Base-by-base conservation (phyloP, 2,797 vertebrate species). In the Enteromius argenteus region DNA sequence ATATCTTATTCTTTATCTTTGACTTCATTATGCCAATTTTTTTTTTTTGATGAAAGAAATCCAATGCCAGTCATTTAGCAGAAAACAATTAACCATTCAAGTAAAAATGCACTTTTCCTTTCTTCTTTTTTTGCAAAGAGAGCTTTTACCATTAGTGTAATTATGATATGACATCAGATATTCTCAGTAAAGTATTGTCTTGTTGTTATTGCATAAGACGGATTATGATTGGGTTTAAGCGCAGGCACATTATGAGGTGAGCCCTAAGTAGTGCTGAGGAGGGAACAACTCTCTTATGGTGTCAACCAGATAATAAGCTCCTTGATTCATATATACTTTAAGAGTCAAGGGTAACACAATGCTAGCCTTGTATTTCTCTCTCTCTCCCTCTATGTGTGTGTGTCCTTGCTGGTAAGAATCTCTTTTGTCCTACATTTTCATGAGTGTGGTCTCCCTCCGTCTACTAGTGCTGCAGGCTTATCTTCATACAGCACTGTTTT, bases 401-500 rank as follows among this genome's bases (percentile, higher is more conserved):
- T 96, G 95, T 92, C 93, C 94, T 95, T 96, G 96, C 94, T 95
- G 87, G 91, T 93, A 92, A 89, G 89, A 91, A 94, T 95, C 84
- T 93, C 93, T 94, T 94, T 91, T 90, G 92, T 88, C 87, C 90
- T 81, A 81, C 80, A 69, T 87, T 86, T 93, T 95, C 95, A 94
- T 94, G 93, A 92, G 89, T 91, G 92, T 91, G 90, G 92, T 88
- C 88, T 91, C 84, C 89, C 86, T 91, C 87, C 83, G 87, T 87
- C 87, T 90, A 85, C 89, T 89, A 93, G 93, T 90, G 93, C 94
- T 92, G 90, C 91, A 94, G 91, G 95, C 95, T 96, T 96, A 97
- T 97, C 97, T 96, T 96, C 95, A 96, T 96, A 95, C 95, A 92
- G 92, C 94, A 94, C 94, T 95, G 95, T 96, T 93, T 89, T 96